Percentiles rank a stretch among this genome's conserved stretches.
Conservation (phyloP, 2,888 invertebrate genomes). For the Campoplex nolae region DNA sequence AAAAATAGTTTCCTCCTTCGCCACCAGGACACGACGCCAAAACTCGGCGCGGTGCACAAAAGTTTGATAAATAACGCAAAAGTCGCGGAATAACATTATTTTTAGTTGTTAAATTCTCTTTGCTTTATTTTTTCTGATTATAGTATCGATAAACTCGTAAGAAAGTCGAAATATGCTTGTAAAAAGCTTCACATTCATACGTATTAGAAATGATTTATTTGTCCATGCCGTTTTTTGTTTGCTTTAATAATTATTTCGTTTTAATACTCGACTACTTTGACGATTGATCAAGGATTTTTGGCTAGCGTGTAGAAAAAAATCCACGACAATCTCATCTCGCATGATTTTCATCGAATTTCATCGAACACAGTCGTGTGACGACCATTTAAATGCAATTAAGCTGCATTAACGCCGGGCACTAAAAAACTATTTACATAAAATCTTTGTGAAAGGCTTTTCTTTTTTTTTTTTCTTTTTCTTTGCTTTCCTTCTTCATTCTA, state of each 20-base stretch:
- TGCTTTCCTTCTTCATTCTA: constrained; percentile 58
- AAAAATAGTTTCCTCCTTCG: background rate
- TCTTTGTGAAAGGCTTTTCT: constrained; percentile 77
- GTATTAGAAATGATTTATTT: constrained; percentile 47
- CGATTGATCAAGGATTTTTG: constrained; percentile 51
- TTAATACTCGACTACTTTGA: constrained; percentile 53
- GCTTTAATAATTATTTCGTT: constrained; percentile 25
- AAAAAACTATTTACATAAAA: constrained; percentile 80
- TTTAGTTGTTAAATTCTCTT: background rate
- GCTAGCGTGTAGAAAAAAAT: constrained; percentile 60
- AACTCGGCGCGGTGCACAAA: constrained; percentile 24
- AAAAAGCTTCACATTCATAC: constrained; percentile 65
- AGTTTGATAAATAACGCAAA: constrained; percentile 47
- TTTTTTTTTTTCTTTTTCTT: constrained; percentile 45
- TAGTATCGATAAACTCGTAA: constrained; percentile 49
- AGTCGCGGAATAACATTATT: constrained; percentile 43
- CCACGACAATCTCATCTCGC: constrained; percentile 5
- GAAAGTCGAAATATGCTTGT: constrained; percentile 60
- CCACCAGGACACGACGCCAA: constrained; percentile 7
- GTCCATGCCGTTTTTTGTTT: constrained; percentile 38
- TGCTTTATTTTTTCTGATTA: constrained; percentile 16
- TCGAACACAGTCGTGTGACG: constrained; percentile 46
- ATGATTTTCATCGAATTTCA: constrained; percentile 13
- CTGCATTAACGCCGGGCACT: constrained; percentile 51
- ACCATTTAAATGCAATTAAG: constrained; percentile 56